Evolutionary conservation across 2,888 invertebrate genomes (phyloP), one percentile per base, ranked within the genome.

Genomic region (Ochropleura plecta): DNA sequence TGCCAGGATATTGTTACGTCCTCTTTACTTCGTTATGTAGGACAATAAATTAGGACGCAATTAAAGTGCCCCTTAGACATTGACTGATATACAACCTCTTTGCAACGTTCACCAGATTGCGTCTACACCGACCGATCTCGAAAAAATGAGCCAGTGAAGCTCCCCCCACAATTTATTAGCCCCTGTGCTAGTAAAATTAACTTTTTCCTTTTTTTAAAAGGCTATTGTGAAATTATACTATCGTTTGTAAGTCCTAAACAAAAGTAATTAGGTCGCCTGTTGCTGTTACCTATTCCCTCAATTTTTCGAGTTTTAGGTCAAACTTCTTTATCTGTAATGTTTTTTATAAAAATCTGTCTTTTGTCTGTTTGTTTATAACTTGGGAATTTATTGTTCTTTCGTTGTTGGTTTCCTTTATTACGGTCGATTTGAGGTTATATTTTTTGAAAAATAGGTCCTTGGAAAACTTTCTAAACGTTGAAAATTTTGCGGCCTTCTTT

Each of bases 71-170:
- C 88, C 91, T 89, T 87, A 90, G 95, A 95, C 96, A 89, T 92
- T 95, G 96, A 95, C 94, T 95, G 95, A 96, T 96, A 95, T 95
- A 96, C 92, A 92, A 90, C 93, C 94, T 93, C 88, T 88, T 92
- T 91, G 91, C 92, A 92, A 85, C 89, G 89, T 85, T 89, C 88
- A 86, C 88, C 82, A 91, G 90, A 91, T 93, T 92, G 89, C 90
- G 88, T 89, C 87, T 84, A 88, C 86, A 87, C 85, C 88, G 84
- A 87, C 86, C 91, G 88, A 89, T 89, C 89, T 88, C 88, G 90
- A 92, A 93, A 91, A 95, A 95, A 94, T 92, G 89, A 91, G 82
- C 70, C 48, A 81, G 62, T 20, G 73, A 59, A 68, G 63, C 68
- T 59, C 16, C 70, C 51, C 63, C 70, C 14, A 69, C 71, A 78